Base-by-base conservation (phyloP, 2,113 vertebrate genomes). In the Phalacrocorax brasilianus region DNA sequence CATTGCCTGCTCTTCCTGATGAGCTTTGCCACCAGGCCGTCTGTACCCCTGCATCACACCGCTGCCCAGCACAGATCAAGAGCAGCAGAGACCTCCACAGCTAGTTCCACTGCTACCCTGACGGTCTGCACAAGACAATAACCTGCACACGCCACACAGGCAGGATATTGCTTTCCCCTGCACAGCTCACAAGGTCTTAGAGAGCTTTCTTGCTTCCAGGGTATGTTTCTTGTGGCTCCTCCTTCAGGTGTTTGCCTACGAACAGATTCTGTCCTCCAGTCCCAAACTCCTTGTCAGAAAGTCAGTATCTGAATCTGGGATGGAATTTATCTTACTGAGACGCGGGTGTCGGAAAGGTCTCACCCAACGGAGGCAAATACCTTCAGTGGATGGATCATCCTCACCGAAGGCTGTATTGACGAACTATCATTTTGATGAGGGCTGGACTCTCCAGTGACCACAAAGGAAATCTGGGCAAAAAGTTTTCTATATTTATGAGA, bases 121-220 rank as follows among this genome's bases (percentile, higher is more conserved):
- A 35, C 0, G 73, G 26, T 20, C 32, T 5, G 8, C 12, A 11
- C 7, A 0, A 3, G 38, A 5, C 38, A 33, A 7, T 16, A 40
- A n/a, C 40, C 28, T 20, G n/a, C 40, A 20, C 73, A 35, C 13
- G 11, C 15, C 27, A 8, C 3, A 15, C 1, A 3, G 35, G 65
- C 9, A 11, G 52, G 9, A 30, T 21, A 20, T 9, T 77, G 40
- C 23, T 30, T 47, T 74, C 1, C 1, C 67, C 33, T 22, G 17
- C 35, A 21, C 7, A 13, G 23, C 10, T 58, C 33, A 6, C 27
- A 9, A 19, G 35, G n/a, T 14, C 42, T 21, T 7, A 11, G 53
- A 27, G 66, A 22, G 5, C 24, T 63, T 70, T n/a, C 23, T n/a
- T 1, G 2, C 30, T 47, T n/a, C 28, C 52, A 23, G 9, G 12